A percentile compares a stretch with the other conserved stretches of the same genome.
Conservation (phyloP, 2,888 invertebrate species). For the Nemoura dubitans region DNA sequence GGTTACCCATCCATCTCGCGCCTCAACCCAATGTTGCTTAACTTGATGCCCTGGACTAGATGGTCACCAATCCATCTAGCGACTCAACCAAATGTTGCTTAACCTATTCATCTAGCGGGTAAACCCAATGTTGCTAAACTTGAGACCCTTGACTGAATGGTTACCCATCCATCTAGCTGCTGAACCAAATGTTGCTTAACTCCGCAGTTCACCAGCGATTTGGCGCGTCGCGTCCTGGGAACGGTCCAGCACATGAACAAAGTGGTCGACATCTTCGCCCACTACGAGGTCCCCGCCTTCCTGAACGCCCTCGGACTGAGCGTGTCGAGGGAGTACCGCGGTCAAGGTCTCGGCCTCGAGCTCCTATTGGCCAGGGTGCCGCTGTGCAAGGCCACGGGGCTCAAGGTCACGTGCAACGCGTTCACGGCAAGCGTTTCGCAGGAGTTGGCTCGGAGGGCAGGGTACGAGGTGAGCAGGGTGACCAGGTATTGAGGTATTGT, state of each 20-base stretch:
- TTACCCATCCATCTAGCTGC: no score
- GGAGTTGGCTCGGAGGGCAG: slow-evolving; percentile 38
- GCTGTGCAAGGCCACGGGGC: slow-evolving; percentile 39
- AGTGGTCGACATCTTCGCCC: slow-evolving; percentile 61
- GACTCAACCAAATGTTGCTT: background rate
- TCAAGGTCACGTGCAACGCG: slow-evolving; percentile 44
- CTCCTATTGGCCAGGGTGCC: slow-evolving; percentile 61
- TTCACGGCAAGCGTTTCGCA: slow-evolving; percentile 46
- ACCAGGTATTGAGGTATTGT: no score
- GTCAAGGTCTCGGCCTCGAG: slow-evolving; percentile 61
- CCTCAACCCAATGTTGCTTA: no score
- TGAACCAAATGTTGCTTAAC: no score
- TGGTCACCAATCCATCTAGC: background rate
- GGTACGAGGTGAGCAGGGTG: slow-evolving; percentile 38
- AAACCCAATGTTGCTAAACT: no score
- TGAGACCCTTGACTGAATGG: no score
- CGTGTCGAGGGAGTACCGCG: slow-evolving; percentile 62
- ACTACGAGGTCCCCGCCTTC: slow-evolving; percentile 60
- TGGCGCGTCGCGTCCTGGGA: background rate
- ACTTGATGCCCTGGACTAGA: no score
- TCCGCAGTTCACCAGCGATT: background rate
- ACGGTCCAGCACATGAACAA: slow-evolving; percentile 49
- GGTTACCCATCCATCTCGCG: no score
- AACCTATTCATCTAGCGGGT: no score
- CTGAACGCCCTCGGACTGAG: slow-evolving; percentile 64